Evolutionary conservation across 2,113 vertebrate genomes (phyloP).

Genomic region (Strigops habroptila): DNA sequence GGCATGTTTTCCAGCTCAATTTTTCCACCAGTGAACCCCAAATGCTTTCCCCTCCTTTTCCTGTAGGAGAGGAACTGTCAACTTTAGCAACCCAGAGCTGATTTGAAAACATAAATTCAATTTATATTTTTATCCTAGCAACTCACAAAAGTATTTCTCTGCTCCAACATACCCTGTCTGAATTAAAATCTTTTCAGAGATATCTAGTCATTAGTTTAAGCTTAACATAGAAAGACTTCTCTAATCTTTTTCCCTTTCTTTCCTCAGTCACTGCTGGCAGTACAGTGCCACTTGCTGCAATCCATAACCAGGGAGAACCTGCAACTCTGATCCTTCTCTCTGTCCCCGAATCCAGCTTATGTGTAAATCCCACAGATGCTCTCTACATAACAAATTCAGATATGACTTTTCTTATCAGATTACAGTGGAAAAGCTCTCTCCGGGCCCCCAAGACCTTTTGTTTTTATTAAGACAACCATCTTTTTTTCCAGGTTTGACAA

Average conservation of each 20-base stretch:
- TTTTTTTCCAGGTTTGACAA: background rate
- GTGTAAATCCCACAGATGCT: background rate
- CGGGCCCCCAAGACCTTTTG: background rate
- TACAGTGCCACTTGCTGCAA: background rate
- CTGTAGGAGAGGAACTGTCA: background rate
- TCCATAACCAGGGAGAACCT: background rate
- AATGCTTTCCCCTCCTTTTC: background rate
- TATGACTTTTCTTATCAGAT: background rate
- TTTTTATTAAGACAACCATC: background rate
- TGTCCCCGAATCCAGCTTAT: background rate
- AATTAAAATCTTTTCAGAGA: constrained; percentile 6
- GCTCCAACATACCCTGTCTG: background rate
- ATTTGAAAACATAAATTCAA: constrained; percentile 43
- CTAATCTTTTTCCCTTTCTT: background rate
- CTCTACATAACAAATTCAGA: background rate
- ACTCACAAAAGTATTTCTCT: background rate
- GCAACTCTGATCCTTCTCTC: background rate
- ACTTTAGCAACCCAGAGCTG: background rate
- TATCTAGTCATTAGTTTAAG: constrained; percentile 11
- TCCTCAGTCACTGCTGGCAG: background rate
- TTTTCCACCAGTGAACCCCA: background rate
- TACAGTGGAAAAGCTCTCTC: background rate
- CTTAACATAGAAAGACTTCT: background rate
- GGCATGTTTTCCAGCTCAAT: background rate
- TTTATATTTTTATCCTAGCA: constrained; percentile 33